These are phyloP conservation scores for Otus sunia DNA, from an alignment of 2,113 vertebrate genomes.

Conservation along the genomic window DNA sequence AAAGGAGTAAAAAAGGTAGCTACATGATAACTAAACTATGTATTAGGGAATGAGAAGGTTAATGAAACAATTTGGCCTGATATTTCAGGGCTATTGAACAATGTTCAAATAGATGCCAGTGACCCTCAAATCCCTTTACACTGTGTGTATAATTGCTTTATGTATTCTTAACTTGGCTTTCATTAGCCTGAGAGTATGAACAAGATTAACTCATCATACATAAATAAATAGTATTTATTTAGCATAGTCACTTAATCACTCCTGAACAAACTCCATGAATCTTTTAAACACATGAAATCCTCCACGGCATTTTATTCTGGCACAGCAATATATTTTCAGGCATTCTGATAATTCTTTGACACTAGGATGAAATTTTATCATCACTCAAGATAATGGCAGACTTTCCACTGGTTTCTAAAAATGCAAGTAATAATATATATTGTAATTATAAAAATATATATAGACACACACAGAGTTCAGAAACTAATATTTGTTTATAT, in stretches of 20 bases:
- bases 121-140: neutral
- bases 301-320: neutral
- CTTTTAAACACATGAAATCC: constrained; percentile 27
- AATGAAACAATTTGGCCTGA: neutral
- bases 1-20: neutral
- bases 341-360: neutral
- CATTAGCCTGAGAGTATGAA: neutral
- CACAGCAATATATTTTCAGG: constrained; percentile 8
- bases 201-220: neutral
- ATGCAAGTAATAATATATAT: neutral
- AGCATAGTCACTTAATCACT: constrained; percentile 26
- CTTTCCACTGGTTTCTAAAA: neutral
- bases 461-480: neutral
- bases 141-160: neutral
- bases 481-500: neutral
- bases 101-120: neutral
- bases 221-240: constrained; percentile 35
- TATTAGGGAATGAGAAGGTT: neutral
- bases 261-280: constrained; percentile 20
- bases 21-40: neutral
- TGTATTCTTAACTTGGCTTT: neutral
- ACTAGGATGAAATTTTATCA: neutral
- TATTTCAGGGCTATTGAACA: neutral
- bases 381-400: neutral
- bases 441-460: neutral